A percentile compares a stretch with the other conserved stretches of the same genome.
Evolutionary conservation across 1,140 invertebrate genomes (phyloP).

Genomic region (Phocides pigmalion): DNA sequence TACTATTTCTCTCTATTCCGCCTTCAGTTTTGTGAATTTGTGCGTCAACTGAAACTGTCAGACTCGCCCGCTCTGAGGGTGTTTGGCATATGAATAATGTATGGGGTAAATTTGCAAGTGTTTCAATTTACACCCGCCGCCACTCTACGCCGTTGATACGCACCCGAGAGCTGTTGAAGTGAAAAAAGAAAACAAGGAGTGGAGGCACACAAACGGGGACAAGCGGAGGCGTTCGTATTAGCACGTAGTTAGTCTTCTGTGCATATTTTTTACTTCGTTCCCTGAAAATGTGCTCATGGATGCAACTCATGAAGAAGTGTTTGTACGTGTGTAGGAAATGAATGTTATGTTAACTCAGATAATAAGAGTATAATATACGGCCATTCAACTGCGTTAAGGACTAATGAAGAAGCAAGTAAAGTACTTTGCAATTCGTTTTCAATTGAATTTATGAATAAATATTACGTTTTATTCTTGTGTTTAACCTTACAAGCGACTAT

Average conservation of each 20-base stretch:
- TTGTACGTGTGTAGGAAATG: not conserved
- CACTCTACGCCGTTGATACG: slow-evolving; percentile 69
- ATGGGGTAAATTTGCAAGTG: slow-evolving; percentile 82
- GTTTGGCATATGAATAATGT: slow-evolving; percentile 80
- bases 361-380: slow-evolving; percentile 1
- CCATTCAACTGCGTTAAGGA: not conserved
- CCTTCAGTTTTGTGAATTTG: slow-evolving; percentile 56
- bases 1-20: slow-evolving; percentile 39
- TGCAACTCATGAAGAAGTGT: too few relatives aligned
- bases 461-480: not conserved
- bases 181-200: slow-evolving; percentile 75
- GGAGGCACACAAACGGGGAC: slow-evolving; percentile 48
- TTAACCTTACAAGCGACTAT: not conserved
- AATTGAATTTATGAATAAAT: not conserved
- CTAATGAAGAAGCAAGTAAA: too few relatives aligned
- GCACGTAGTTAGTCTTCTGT: slow-evolving; percentile 41
- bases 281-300: not conserved
- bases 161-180: slow-evolving; percentile 71
- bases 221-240: slow-evolving; percentile 47
- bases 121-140: slow-evolving; percentile 81
- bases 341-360: not conserved
- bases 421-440: not conserved
- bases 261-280: not conserved
- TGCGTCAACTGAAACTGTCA: slow-evolving; percentile 72
- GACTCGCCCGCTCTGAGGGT: slow-evolving; percentile 57